Evolutionary conservation across 2,797 vertebrate species (phyloP).

Genomic region (Clarias platycephalus): DNA sequence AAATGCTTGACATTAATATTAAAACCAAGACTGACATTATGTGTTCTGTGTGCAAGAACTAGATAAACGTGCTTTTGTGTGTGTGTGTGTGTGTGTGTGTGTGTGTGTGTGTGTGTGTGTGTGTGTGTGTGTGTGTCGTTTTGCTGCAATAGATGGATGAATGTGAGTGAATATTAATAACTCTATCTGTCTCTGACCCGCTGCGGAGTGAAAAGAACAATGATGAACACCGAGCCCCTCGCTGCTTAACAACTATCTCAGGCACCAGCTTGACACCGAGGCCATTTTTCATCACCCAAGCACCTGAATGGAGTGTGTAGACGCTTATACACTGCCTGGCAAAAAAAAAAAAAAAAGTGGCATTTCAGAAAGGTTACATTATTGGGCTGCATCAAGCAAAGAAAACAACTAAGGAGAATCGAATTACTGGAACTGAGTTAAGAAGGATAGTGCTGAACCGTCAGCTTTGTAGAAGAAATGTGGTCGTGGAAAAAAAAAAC

Average conservation of each 20-base stretch:
- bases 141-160: constrained; percentile 39
- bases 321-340: no score
- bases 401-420: no score
- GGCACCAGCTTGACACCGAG: constrained; percentile 55
- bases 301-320: constrained; percentile 31
- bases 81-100: constrained; percentile 20
- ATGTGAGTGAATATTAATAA: constrained; percentile 70
- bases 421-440: no score
- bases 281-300: constrained; percentile 70
- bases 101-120: neutral
- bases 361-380: no score
- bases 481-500: no score
- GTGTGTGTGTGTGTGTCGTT: constrained; percentile 16
- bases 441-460: no score
- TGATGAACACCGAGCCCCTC: constrained; percentile 62
- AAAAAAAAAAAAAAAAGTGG: no score
- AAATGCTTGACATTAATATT: constrained; percentile 16
- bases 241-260: constrained; percentile 78
- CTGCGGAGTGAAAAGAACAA: constrained; percentile 71
- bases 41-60: neutral
- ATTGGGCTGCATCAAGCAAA: no score
- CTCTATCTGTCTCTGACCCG: constrained; percentile 66
- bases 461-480: no score
- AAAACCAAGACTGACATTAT: neutral
- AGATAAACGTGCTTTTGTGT: neutral